Evolutionary conservation across 2,797 vertebrate species (phyloP).

Genomic region (Emys orbicularis): DNA sequence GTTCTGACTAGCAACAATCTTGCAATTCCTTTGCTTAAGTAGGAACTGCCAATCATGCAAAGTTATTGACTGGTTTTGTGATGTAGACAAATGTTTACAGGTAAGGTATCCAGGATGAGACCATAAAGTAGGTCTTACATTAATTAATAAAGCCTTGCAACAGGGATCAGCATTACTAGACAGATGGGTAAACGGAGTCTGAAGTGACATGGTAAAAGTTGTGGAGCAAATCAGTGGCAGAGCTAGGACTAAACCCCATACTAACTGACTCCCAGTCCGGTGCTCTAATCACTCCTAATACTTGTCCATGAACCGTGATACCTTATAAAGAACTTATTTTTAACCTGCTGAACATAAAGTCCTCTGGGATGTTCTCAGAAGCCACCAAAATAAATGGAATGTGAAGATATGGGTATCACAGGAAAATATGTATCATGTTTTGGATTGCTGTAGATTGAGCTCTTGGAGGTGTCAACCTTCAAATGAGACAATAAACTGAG

Average conservation of each 20-base stretch:
- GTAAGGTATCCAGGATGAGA: neutral
- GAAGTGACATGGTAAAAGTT: neutral
- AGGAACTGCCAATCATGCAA: neutral
- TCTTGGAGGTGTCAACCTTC: neutral
- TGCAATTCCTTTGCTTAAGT: neutral
- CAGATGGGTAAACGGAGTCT: rapidly evolving
- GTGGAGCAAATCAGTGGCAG: neutral
- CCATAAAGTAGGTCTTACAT: neutral
- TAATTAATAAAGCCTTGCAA: neutral
- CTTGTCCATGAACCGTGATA: neutral
- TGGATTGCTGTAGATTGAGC: neutral
- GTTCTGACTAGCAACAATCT: neutral
- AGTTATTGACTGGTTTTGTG: neutral
- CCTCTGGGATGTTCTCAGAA: neutral
- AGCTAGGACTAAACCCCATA: neutral
- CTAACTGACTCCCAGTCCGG: neutral
- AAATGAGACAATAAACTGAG: neutral
- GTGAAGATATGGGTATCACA: rapidly evolving
- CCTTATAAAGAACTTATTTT: neutral
- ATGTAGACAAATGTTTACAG: neutral
- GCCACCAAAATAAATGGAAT: neutral
- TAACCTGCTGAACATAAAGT: neutral
- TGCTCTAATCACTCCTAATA: neutral
- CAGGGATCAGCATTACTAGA: neutral
- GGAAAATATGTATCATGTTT: rapidly evolving